Evolutionary conservation across 2,888 invertebrate species (phyloP), one percentile per base, ranked within the genome.

Genomic region (Pammene fasciana): DNA sequence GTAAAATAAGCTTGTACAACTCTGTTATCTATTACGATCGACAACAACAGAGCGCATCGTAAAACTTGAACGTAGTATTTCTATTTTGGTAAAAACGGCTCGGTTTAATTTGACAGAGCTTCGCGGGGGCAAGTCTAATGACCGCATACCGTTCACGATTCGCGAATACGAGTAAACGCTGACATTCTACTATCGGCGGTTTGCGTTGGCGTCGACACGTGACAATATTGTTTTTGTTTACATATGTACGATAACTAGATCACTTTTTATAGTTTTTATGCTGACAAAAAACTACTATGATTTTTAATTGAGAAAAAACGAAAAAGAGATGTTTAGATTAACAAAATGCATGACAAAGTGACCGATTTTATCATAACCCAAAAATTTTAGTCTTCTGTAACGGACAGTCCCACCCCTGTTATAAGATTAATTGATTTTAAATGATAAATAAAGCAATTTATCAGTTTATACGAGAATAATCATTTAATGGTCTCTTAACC

Each of bases 61-160:
- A 62, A 52, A 60, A 61, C 48, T 48, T 13, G 14, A 61, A 61
- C 38, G 50, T 41, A 52, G 50, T 41, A 52, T 18, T 50, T 52
- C 62, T 62, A 62, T 62, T 52, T 62, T 9, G 38, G 62, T 38
- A n/a, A n/a, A 52, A 61, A 61, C 61, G 18, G 50, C 13, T 26
- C 38, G 10, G 52, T 73, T 70, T 71, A 75, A 72, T 74, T 68
- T 73, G 74, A 72, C 78, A 77, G 79, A 80, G 65, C 73, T 78
- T 79, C 77, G 85, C 82, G 84, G 84, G 85, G 79, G 86, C 77
- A 76, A 80, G 82, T 84, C 78, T 85, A 85, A 86, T 79, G 84
- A 85, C 84, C 86, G 83, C 78, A 74, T 77, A 75, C 77, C 79
- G 76, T 50, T 67, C 52, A 68, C 45, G 13, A 45, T 59, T 59